Evolutionary conservation across 2,113 vertebrate species (phyloP).

Genomic region (Eptesicus fuscus): DNA sequence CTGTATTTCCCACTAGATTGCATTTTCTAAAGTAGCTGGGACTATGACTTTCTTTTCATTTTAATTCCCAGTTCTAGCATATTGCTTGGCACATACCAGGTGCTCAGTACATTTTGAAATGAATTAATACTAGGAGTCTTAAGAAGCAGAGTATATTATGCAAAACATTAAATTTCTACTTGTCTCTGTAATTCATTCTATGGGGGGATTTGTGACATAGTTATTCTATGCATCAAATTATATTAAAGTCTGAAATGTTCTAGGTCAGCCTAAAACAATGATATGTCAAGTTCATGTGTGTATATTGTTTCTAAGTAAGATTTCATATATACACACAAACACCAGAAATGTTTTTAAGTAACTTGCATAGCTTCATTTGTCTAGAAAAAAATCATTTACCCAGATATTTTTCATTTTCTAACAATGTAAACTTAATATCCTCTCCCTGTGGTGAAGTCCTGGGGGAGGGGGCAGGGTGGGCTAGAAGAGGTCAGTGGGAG

Average conservation of each 20-base stretch:
- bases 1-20: background rate
- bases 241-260: background rate
- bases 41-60: background rate
- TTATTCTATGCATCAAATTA: background rate
- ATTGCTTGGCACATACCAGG: background rate
- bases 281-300: background rate
- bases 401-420: constrained; percentile 2
- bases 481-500: no score
- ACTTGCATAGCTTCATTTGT: background rate
- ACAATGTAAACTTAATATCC: background rate
- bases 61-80: background rate
- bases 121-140: background rate
- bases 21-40: background rate
- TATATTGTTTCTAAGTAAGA: background rate
- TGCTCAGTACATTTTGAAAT: background rate
- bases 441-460: background rate
- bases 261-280: background rate
- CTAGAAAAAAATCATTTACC: background rate
- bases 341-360: constrained; percentile 6
- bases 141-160: background rate
- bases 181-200: background rate
- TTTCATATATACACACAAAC: background rate
- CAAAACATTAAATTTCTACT: background rate
- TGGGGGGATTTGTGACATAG: background rate
- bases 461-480: no score